Conservation (phyloP, 2,797 vertebrate genomes). For the Sebastes vulpes region DNA sequence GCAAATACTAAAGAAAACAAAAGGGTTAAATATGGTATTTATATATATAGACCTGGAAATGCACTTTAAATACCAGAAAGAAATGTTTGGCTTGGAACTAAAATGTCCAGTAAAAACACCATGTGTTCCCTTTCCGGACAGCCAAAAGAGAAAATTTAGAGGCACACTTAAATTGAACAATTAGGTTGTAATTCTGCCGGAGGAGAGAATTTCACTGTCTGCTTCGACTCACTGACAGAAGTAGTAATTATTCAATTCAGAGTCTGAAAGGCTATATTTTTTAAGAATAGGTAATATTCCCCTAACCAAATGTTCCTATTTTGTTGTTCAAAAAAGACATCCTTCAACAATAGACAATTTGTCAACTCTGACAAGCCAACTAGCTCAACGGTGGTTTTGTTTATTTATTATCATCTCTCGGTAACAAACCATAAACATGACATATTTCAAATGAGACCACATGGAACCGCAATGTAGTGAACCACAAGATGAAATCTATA, state of each 20-base stretch:
- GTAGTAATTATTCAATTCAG: constrained; percentile 26
- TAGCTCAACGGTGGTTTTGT: constrained; percentile 23
- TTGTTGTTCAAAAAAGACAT: constrained; percentile 20
- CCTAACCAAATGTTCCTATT: constrained; percentile 26
- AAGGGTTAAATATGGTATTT: neutral
- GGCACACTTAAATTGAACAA: constrained; percentile 42
- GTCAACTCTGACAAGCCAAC: constrained; percentile 29
- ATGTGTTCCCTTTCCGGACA: constrained; percentile 11
- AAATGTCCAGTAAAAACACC: constrained; percentile 45
- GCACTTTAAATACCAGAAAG: constrained; percentile 13
- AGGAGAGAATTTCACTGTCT: constrained; percentile 30
- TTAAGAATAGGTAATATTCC: neutral
- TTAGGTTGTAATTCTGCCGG: constrained; percentile 51
- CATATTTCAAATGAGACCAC: constrained; percentile 44
- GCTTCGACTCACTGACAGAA: constrained; percentile 26
- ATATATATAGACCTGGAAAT: constrained; percentile 11
- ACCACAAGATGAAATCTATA: constrained; percentile 48
- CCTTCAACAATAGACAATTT: constrained; percentile 47
- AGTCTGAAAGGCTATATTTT: neutral
- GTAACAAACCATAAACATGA: constrained; percentile 49
- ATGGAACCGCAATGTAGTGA: constrained; percentile 13
- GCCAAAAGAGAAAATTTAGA: constrained; percentile 46
- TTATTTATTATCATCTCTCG: constrained; percentile 47
- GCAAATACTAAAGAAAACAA: neutral
- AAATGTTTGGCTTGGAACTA: constrained; percentile 9